Evolutionary conservation across 23 tunicate genomes (phyloP).

Genomic region (Trididemnum miniatum): DNA sequence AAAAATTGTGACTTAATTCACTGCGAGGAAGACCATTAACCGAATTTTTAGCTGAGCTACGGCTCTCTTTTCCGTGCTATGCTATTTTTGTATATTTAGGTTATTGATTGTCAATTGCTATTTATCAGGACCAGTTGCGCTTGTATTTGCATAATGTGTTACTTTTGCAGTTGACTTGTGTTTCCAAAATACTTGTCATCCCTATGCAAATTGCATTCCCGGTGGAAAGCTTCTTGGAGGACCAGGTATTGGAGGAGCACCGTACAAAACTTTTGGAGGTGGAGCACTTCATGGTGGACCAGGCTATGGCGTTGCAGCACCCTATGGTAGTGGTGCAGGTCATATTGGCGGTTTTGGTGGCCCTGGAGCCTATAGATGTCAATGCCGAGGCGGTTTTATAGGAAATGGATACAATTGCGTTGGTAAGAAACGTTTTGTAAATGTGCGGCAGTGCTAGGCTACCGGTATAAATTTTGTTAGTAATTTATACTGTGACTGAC

Average conservation of each 20-base stretch:
- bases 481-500: too few relatives aligned
- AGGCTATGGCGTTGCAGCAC: background rate
- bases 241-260: background rate
- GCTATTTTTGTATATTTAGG: too few relatives aligned
- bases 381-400: slow-evolving; percentile 1
- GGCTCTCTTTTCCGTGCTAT: too few relatives aligned
- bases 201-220: background rate
- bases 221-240: background rate
- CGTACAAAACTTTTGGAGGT: background rate
- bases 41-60: too few relatives aligned
- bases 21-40: too few relatives aligned
- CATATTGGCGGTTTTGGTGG: slow-evolving; percentile 2
- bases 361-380: background rate
- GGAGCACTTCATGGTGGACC: background rate
- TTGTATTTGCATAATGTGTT: background rate
- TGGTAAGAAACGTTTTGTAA: background rate
- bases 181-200: background rate
- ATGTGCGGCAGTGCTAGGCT: too few relatives aligned
- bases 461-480: too few relatives aligned
- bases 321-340: background rate
- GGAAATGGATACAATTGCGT: slow-evolving; percentile 4
- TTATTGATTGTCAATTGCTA: too few relatives aligned
- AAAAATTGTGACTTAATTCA: too few relatives aligned
- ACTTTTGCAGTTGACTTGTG: background rate
- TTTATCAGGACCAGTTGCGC: too few relatives aligned